Conservation (phyloP, 2,888 invertebrate species). For the Trisateles emortualis region DNA sequence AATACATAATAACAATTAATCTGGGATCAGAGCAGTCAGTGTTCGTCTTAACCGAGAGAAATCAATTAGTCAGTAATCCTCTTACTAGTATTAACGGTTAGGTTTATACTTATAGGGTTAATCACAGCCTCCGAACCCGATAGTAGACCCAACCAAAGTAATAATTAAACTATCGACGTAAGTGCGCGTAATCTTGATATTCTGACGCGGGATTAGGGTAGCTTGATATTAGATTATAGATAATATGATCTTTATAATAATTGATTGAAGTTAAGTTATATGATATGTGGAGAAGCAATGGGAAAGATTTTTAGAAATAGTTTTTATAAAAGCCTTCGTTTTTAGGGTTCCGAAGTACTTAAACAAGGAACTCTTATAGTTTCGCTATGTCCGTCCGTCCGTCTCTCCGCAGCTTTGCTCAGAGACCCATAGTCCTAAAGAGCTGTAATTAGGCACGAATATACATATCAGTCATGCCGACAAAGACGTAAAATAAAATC, state of each 20-base stretch:
- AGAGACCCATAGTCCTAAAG: too few relatives aligned
- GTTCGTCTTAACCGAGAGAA: conserved; percentile 29
- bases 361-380: too few relatives aligned
- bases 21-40: conserved; percentile 29
- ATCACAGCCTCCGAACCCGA: conserved; percentile 17
- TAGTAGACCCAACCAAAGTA: conserved; percentile 7
- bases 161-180: conserved; percentile 25
- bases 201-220: not conserved
- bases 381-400: too few relatives aligned
- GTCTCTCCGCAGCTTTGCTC: too few relatives aligned
- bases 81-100: conserved; percentile 31
- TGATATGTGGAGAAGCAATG: not conserved
- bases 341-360: too few relatives aligned
- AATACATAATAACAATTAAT: conserved; percentile 29
- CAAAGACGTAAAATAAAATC: too few relatives aligned
- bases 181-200: not conserved
- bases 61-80: conserved; percentile 49
- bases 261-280: not conserved
- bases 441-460: too few relatives aligned
- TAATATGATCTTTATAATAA: not conserved
- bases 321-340: too few relatives aligned
- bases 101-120: conserved; percentile 21
- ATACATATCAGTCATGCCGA: too few relatives aligned
- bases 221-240: not conserved
- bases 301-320: too few relatives aligned